phyloP scores from a whole-genome alignment of 1,140 invertebrate species.

The Drosophila murphyi region DNA sequence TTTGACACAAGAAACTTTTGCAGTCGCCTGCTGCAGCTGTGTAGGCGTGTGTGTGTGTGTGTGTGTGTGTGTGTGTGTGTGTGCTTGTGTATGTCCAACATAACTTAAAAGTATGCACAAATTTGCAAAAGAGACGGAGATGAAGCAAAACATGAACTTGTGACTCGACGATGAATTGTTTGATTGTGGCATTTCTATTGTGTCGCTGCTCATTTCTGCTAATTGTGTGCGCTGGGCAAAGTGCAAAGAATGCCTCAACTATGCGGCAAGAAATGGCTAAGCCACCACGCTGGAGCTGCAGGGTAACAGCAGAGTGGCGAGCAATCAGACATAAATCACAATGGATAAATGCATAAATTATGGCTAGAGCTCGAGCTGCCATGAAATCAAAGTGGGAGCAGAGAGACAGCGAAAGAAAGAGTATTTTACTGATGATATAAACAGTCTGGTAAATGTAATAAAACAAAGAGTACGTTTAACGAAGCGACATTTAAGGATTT shows the following conservation, averaged over 20 bases:
- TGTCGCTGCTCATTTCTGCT: constrained; percentile 74
- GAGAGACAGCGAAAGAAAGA: neutral
- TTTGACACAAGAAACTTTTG: constrained; percentile 56
- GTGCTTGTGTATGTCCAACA: neutral
- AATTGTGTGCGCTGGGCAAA: constrained; percentile 65
- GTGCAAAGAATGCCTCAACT: neutral
- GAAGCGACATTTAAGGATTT: constrained; percentile 77
- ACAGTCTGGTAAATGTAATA: constrained; percentile 47
- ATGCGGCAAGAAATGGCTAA: constrained; percentile 52
- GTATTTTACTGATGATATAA: constrained; percentile 2
- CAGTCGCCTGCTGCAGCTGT: neutral
- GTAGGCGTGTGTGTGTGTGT: neutral
- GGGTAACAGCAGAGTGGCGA: neutral
- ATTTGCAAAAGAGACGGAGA: neutral
- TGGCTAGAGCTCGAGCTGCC: constrained; percentile 25
- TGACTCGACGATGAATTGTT: constrained; percentile 57
- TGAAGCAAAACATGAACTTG: constrained; percentile 31
- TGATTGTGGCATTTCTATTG: constrained; percentile 60
- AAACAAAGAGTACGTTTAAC: constrained; percentile 70
- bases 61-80: neutral
- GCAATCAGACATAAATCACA: constrained; percentile 71
- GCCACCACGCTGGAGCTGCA: constrained; percentile 31
- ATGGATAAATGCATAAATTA: constrained; percentile 82
- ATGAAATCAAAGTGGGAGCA: constrained; percentile 41
- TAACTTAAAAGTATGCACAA: constrained; percentile 5